Base-by-base conservation (phyloP, 2,113 vertebrate species). In the Zootoca vivipara region DNA sequence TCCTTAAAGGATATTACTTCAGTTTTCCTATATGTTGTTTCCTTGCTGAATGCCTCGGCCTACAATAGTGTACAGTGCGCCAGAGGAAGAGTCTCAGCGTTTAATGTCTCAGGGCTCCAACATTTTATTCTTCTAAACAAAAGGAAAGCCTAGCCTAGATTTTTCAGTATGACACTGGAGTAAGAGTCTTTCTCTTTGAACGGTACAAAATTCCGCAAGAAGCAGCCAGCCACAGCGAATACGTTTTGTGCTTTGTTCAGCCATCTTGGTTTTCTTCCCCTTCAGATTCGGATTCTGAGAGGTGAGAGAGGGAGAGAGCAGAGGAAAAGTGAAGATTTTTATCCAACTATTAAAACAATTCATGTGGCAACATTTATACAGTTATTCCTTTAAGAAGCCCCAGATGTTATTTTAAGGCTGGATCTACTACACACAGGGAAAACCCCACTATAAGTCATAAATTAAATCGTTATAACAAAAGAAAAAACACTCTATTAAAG, bases 231-330 rank as follows among this genome's bases (percentile, higher is more conserved):
- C 89, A 90, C 82, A 92, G 94, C 85, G 93, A 89, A 85, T 90
- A 93, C 81, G 33, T 91, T 78, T 83, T 94, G 94, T 94, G 96
- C 95, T 95, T 77, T 90, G 62, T 83, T 24, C 67, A 87, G 92
- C 80, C 40, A 0, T 69, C 90, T 96, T 97, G 98, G 91, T 97
- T 97, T 86, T 97, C 97, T 74, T 98, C 98, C 26, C 96, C 97
- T 95, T 98, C 98, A 0, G 98, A 99, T 92, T 98, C 98, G 1
- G 98, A 98, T 93, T 98, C 98, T 98, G 84, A 46, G 64, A 89
- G 77, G 81, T 33, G 75, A 95, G 96, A 72, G 95, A 42, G n/a
- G 18, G n/a, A 78, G 79, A 91, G 56, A n/a, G 40, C 4, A 13
- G 4, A 26, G 20, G 22, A 52, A 62, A 73, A n/a, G n/a, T 82